Evolutionary conservation across 2,888 invertebrate genomes (phyloP), one percentile per base, ranked within the genome.

Genomic region (Lomographa bimaculata): DNA sequence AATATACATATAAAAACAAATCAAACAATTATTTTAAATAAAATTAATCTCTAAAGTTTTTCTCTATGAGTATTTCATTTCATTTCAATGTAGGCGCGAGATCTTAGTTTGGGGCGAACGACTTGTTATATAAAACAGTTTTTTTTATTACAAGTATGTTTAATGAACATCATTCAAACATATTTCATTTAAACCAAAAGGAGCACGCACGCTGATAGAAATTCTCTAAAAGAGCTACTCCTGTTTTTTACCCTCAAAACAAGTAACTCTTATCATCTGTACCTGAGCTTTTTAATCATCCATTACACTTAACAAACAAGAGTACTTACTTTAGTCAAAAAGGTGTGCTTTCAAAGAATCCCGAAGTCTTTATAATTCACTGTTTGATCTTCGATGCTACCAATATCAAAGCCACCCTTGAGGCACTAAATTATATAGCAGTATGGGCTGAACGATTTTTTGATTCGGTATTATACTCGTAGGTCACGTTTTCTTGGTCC

Each of bases 321-420:
- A n/a, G n/a, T n/a, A n/a, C 27, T 11, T 26, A 23, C 45, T 51
- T 21, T 35, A 57, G 52, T 57, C 45, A 57, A 59, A 50, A 57
- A 54, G 53, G 55, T 55, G 46, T 54, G 42, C 45, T 50, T 57
- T 50, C 45, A 56, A 58, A 54, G 59, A 46, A 46, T 50, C 43
- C 43, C 46, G 48, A 50, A 67, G 66, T 64, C 62, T 71, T 73
- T 73, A 65, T 69, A 70, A 65, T 71, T 66, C 49, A 55, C 62
- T 71, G 75, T 81, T 81, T 80, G 79, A 78, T 79, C 77, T 79
- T 53, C 57, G 54, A 73, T 71, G 76, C 71, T 64, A 64, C 66
- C 71, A 70, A 79, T 80, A 78, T 79, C 79, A 76, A 79, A 81
- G 79, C 64, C 48, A 53, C 56, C 70, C 73, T 54, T 43, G 60